Evolutionary conservation across 2,113 vertebrate genomes (phyloP).

Genomic region (Carassius gibelio): DNA sequence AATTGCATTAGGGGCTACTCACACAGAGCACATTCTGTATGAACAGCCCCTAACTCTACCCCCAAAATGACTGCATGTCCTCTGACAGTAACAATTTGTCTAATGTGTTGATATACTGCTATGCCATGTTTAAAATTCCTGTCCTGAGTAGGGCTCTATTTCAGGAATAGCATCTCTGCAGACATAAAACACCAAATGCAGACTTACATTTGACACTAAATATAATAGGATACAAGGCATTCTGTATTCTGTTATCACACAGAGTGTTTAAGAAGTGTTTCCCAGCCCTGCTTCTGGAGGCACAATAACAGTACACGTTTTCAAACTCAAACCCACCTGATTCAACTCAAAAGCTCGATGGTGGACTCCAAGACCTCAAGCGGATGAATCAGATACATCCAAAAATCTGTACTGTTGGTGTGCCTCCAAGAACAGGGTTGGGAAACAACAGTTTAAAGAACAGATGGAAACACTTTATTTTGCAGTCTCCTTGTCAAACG

Average conservation of each 20-base stretch:
- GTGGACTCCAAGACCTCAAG: neutral
- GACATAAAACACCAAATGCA: constrained; percentile 9
- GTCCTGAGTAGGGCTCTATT: constrained; percentile 19
- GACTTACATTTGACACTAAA: constrained; percentile 18
- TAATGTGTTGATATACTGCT: constrained; percentile 19
- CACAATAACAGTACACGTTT: neutral
- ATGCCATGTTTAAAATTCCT: constrained; percentile 45
- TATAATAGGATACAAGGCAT: neutral
- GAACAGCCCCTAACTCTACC: neutral
- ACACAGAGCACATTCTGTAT: neutral
- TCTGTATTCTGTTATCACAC: neutral
- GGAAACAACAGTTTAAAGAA: neutral
- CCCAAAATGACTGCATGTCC: neutral
- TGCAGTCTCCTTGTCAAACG: neutral
- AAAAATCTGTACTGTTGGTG: neutral
- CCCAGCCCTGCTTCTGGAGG: neutral
- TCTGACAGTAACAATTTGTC: constrained; percentile 33
- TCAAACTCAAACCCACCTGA: neutral
- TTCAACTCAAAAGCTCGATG: neutral
- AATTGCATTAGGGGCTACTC: neutral
- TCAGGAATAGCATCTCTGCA: constrained; percentile 11
- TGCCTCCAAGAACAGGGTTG: neutral
- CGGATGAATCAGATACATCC: neutral
- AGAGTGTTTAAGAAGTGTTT: neutral
- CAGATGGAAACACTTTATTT: neutral